Base-by-base conservation (phyloP, 2,797 vertebrate genomes). In the Syngnathus acus region DNA sequence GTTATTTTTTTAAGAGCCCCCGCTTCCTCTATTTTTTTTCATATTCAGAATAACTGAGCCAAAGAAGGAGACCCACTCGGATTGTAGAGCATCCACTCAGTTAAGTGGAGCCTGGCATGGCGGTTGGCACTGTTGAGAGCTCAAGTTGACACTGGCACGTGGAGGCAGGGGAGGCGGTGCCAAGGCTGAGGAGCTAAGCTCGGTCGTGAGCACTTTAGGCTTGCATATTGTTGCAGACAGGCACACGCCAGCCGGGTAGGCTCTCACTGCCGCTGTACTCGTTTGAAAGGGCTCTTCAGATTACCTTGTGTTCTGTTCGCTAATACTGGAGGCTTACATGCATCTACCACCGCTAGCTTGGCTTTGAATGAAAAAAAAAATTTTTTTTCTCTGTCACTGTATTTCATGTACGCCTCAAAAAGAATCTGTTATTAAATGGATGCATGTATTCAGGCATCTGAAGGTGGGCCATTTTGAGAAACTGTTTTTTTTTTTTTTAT, bases 71-170 rank as follows among this genome's bases (percentile, higher is more conserved):
- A 50, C 13, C 9, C 53, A 51, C 53, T 59, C 14, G 2, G 13
- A 58, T 32, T 59, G 43, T 42, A 63, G 70, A 68, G 63, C 58
- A 38, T 66, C 48, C 69, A 47, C 47, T 16, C 19, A 23, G 72
- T 78, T 76, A 70, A 78, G 73, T 75, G 4, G 68, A 60, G 70
- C 67, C 74, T 82, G 80, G 80, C 60, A 26, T 54, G 10, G 80
- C 60, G 63, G 54, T 62, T 78, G 83, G 84, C 76, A 3, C 39
- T 0, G 43, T 5, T 71, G 70, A 2, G 68, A 76, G 82, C 84
- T 82, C 73, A 74, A 77, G 83, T 73, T 79, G 80, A 85, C 72
- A 70, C 71, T 86, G 85, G 84, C 82, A 75, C 61, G 0, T 48
- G 64, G 60, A 62, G 45, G 57, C 38, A 65, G 57, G 57, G 63